phyloP scores from a whole-genome alignment of 2,797 vertebrate genomes.

The Hybognathus amarus region DNA sequence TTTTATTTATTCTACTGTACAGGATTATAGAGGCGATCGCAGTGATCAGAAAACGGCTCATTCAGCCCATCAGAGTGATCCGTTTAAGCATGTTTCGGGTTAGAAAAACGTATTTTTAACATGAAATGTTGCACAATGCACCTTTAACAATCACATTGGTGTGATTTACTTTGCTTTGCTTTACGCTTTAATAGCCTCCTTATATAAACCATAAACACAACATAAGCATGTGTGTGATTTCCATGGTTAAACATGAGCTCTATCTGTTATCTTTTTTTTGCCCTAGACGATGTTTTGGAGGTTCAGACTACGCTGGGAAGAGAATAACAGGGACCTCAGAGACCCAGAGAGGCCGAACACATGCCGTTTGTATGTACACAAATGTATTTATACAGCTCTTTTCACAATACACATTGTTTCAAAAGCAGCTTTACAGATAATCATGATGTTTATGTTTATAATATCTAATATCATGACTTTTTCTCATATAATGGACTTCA shows the following conservation, averaged over 20 bases:
- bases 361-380: background rate
- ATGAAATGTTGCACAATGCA: too few relatives aligned
- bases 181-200: slow-evolving; percentile 49
- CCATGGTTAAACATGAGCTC: slow-evolving; percentile 60
- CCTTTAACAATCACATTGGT: too few relatives aligned
- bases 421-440: background rate
- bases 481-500: too few relatives aligned
- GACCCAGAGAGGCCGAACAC: slow-evolving; percentile 39
- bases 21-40: too few relatives aligned
- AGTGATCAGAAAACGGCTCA: too few relatives aligned
- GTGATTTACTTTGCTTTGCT: too few relatives aligned
- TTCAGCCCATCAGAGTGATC: too few relatives aligned
- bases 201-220: slow-evolving; percentile 41
- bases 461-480: background rate
- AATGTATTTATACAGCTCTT: background rate
- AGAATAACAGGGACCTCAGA: slow-evolving; percentile 15
- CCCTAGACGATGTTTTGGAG: slow-evolving; percentile 56
- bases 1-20: too few relatives aligned
- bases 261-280: slow-evolving; percentile 58
- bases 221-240: slow-evolving; percentile 27
- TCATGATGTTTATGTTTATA: background rate
- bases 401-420: background rate
- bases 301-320: background rate
- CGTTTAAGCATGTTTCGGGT: too few relatives aligned
- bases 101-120: too few relatives aligned